Percentiles rank a stretch among this genome's conserved stretches.
phyloP scores from a whole-genome alignment of 2,888 invertebrate genomes.

The Eupithecia subfuscata region DNA sequence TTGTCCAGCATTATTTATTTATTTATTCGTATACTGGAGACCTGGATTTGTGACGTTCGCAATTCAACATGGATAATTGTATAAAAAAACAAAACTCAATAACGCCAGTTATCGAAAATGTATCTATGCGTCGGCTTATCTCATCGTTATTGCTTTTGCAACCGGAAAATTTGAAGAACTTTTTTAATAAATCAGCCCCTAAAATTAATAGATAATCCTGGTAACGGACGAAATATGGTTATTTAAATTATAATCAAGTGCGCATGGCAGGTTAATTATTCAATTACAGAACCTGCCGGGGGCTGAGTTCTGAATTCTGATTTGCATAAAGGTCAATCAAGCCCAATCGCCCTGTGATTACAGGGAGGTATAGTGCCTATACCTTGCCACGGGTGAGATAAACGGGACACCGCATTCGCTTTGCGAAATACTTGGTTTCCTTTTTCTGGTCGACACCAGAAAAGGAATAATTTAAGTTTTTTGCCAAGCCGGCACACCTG shows the following conservation, averaged over 20 bases:
- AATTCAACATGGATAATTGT: too few relatives aligned
- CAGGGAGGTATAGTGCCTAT: slow-evolving; percentile 47
- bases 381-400: neutral
- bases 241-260: slow-evolving; percentile 57
- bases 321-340: slow-evolving; percentile 79
- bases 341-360: slow-evolving; percentile 64
- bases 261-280: slow-evolving; percentile 71
- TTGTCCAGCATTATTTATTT: too few relatives aligned
- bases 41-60: too few relatives aligned
- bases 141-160: neutral
- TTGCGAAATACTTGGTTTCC: neutral
- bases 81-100: too few relatives aligned
- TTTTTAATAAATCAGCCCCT: neutral
- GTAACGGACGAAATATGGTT: slow-evolving; percentile 34
- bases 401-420: neutral
- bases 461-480: too few relatives aligned
- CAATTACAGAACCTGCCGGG: slow-evolving; percentile 66
- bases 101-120: too few relatives aligned
- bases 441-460: too few relatives aligned
- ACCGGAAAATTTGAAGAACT: neutral
- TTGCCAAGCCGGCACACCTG: too few relatives aligned
- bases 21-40: too few relatives aligned
- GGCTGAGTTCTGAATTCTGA: slow-evolving; percentile 52
- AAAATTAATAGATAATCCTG: slow-evolving; percentile 22
- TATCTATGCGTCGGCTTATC: neutral